Evolutionary conservation across 2,797 vertebrate genomes (phyloP), one percentile per base, ranked within the genome.

Genomic region (Arctocebus calabarensis): DNA sequence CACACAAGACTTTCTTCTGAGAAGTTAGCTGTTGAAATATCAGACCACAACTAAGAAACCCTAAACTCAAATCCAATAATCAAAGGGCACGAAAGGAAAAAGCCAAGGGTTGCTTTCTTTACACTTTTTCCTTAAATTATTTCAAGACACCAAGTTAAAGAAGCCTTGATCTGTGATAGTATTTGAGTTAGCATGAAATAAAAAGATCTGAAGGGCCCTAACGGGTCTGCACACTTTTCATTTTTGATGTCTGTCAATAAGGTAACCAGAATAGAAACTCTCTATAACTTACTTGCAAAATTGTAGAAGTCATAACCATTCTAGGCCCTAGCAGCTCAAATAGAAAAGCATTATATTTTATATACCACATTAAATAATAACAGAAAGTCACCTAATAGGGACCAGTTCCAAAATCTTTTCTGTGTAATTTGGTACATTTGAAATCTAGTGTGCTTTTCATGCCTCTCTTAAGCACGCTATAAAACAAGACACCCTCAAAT

Each of bases 391-490:
- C 85, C 97, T 98, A 97, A 97, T 96, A 97, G 96, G 84, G 96
- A 97, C 34, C 93, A 94, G 97, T 62, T 96, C 97, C 97, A 97
- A 96, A 97, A 97, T 97, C 97, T 85, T 95, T 97, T 94, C 90
- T 92, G 97, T 97, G 93, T 94, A 96, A 98, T 85, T 91, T 0
- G 70, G 97, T 95, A 97, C 96, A 94, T 94, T 97, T 43, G 87
- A 98, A 98, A 98, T 90, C 97, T 64, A 86, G 95, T 94, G 90
- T 95, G 92, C 74, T 97, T 97, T 98, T 97, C 96, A 75, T 96
- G 71, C 64, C 37, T 71, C 68, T 88, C 88, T 78, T 71, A 97
- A 96, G 85, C 10, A 19, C 93, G 96, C 95, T 84, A 96, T 97
- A 96, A 91, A 97, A 97, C 94, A 45, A 73, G 94, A 92, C n/a